Conservation (phyloP, 2,888 invertebrate genomes). For the Sphaerophoria rueppellii region DNA sequence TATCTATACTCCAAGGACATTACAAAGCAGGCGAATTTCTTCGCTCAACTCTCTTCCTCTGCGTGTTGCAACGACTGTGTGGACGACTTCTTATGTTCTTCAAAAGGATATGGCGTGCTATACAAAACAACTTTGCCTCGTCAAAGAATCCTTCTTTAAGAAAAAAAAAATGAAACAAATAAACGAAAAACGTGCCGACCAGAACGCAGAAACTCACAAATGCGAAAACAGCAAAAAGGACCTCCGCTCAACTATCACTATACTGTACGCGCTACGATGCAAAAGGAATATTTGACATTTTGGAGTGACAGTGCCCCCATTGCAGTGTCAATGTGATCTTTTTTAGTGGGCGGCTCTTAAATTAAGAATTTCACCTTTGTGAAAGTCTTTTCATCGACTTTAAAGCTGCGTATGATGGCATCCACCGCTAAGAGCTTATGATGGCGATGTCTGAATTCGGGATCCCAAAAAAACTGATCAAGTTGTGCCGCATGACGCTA, state of each 20-base stretch:
- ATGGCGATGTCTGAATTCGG: too few relatives aligned
- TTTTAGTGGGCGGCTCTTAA: conserved; percentile 2
- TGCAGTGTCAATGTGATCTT: conserved; percentile 53
- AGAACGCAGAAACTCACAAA: conserved; percentile 40
- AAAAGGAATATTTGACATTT: conserved; percentile 66
- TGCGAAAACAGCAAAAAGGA: conserved; percentile 23
- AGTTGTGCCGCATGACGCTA: too few relatives aligned
- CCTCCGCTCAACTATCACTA: neutral
- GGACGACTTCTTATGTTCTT: conserved; percentile 53
- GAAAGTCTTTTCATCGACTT: neutral
- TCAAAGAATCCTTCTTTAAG: conserved; percentile 32
- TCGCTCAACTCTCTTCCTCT: conserved; percentile 19
- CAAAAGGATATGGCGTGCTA: conserved; percentile 27
- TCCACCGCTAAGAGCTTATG: too few relatives aligned
- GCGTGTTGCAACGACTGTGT: neutral
- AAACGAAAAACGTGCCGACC: conserved; percentile 9
- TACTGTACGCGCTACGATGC: conserved; percentile 8
- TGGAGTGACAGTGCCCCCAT: conserved; percentile 64
- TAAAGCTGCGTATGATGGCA: too few relatives aligned
- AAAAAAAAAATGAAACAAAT: conserved; percentile 2
- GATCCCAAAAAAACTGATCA: too few relatives aligned
- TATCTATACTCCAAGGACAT: conserved; percentile 55
- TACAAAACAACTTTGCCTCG: conserved; percentile 51
- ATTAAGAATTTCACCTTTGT: conserved; percentile 8
- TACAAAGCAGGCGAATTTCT: conserved; percentile 35